Evolutionary conservation across 2,888 invertebrate species (phyloP).

Genomic region (Herminia tarsipennalis): DNA sequence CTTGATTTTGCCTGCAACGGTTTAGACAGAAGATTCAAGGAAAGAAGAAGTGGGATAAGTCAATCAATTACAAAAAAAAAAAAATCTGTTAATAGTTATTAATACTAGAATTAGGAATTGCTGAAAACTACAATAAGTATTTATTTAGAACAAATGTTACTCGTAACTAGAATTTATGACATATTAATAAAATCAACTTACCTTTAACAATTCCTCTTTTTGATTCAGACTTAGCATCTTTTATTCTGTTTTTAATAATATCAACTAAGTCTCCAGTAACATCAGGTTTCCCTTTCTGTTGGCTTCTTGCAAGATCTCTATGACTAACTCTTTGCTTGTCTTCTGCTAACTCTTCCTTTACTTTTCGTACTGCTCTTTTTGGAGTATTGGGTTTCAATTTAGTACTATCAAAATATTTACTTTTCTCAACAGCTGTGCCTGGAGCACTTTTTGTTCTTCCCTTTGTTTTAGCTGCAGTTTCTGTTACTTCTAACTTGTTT

Average conservation of each 20-base stretch:
- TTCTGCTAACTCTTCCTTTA: slow-evolving; percentile 50
- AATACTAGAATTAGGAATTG: no score
- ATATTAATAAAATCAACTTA: slow-evolving; percentile 27
- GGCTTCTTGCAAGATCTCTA: slow-evolving; percentile 60
- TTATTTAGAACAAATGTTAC: no score
- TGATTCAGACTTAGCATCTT: slow-evolving; percentile 70
- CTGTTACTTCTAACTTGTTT: slow-evolving; percentile 21
- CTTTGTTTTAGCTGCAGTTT: slow-evolving; percentile 35
- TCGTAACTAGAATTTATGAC: no score
- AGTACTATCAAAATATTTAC: slow-evolving; percentile 64
- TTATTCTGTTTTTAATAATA: slow-evolving; percentile 81
- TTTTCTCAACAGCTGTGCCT: slow-evolving; percentile 52
- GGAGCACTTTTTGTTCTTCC: slow-evolving; percentile 68
- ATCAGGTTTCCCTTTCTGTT: slow-evolving; percentile 63
- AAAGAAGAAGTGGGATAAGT: no score
- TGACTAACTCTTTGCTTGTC: slow-evolving; percentile 68
- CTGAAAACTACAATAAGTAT: no score
- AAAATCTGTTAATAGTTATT: no score
- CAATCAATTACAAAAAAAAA: no score
- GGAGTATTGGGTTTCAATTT: slow-evolving; percentile 39
- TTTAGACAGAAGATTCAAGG: no score
- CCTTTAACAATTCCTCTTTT: slow-evolving; percentile 68
- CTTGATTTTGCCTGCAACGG: slow-evolving; percentile 60
- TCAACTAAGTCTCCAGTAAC: slow-evolving; percentile 80
- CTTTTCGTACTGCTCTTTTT: slow-evolving; percentile 44